These are phyloP conservation scores for Protobothrops flavoviridis DNA, from an alignment of 2,113 vertebrate species.

Conservation along the genomic window DNA sequence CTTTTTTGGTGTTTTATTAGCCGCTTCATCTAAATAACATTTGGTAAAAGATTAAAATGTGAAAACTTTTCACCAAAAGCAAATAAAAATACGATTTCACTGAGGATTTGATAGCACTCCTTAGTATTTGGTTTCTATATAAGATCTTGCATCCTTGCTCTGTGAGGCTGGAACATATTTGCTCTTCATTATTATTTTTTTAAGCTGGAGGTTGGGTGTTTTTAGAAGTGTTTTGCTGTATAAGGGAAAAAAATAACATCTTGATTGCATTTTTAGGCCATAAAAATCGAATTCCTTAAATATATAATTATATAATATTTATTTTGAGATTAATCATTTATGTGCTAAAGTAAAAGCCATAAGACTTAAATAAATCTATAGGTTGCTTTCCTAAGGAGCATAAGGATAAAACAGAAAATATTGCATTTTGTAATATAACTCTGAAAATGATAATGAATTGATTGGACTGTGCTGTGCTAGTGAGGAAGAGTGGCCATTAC, in stretches of 20 bases:
- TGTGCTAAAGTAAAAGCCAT: neutral
- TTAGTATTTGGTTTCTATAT: neutral
- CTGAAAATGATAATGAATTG: neutral
- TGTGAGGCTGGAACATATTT: neutral
- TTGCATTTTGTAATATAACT: neutral
- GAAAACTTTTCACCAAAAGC: neutral
- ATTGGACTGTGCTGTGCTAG: neutral
- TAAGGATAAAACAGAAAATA: neutral
- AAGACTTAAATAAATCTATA: neutral
- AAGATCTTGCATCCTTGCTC: neutral
- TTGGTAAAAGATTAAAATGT: neutral
- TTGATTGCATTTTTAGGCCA: neutral
- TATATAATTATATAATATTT: neutral
- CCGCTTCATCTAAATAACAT: neutral
- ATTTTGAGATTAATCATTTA: neutral
- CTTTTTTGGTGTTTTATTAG: neutral
- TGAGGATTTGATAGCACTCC: neutral
- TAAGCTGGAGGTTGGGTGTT: neutral
- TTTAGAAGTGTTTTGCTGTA: neutral
- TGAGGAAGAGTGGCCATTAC: neutral
- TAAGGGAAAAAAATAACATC: neutral
- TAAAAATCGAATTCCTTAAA: neutral
- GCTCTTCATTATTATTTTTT: neutral
- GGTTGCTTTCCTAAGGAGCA: neutral
- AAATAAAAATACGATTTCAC: neutral